Evolutionary conservation across 2,113 vertebrate genomes (phyloP).

Genomic region (Conger conger): DNA sequence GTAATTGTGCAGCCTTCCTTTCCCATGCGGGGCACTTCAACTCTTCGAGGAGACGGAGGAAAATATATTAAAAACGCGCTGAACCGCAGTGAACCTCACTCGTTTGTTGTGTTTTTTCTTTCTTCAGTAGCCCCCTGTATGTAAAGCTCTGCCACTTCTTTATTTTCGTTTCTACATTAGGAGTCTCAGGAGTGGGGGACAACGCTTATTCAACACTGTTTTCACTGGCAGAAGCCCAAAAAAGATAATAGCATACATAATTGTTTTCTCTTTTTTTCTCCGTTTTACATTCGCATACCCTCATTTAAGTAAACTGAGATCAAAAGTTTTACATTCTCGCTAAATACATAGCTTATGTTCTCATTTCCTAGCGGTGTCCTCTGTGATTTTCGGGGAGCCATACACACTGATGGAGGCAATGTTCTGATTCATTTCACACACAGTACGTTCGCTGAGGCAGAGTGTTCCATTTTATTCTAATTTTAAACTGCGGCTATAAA

Average conservation of each 20-base stretch:
- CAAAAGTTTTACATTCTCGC: constrained; percentile 1
- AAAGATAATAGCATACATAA: not conserved
- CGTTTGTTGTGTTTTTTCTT: constrained; percentile 14
- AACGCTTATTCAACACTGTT: constrained; percentile 6
- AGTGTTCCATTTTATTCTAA: constrained; percentile 1
- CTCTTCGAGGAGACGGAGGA: constrained; percentile 27
- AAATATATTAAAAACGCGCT: constrained; percentile 38
- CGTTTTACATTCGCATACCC: constrained; percentile 13
- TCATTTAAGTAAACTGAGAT: constrained; percentile 12
- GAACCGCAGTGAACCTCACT: constrained; percentile 12
- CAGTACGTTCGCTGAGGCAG: not conserved
- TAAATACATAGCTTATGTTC: not conserved
- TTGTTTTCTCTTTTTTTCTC: not conserved
- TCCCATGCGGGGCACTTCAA: constrained; percentile 13
- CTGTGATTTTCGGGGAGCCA: not conserved
- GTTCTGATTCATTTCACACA: constrained; percentile 8
- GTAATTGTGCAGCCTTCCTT: constrained; percentile 17
- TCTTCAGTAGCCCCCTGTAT: constrained; percentile 2
- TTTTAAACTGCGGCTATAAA: not conserved
- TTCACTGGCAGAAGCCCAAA: constrained; percentile 16
- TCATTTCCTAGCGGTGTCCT: constrained; percentile 4
- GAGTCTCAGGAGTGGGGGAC: constrained; percentile 6
- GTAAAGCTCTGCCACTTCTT: not conserved
- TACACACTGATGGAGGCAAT: not conserved
- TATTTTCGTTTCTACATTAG: not conserved